Evolutionary conservation across 2,797 vertebrate genomes (phyloP).

Genomic region (Manis crassicaudata): DNA sequence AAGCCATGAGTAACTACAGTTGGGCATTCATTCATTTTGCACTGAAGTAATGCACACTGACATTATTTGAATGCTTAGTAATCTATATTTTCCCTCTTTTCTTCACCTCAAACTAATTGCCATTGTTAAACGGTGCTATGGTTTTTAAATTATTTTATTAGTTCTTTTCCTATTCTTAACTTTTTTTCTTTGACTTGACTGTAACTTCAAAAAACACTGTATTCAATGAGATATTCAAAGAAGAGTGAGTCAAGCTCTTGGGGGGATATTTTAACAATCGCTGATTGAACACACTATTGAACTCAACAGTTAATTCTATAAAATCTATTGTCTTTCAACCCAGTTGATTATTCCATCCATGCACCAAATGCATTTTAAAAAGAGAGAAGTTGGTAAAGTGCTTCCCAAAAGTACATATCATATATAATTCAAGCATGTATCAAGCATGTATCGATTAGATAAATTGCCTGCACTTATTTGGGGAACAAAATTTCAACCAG

Average conservation of each 20-base stretch:
- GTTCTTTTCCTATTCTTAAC: slow-evolving; percentile 10
- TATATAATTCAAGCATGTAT: background rate
- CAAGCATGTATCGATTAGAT: background rate
- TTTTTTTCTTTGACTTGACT: slow-evolving; percentile 21
- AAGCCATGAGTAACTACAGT: background rate
- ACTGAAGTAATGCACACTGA: background rate
- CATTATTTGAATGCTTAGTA: background rate
- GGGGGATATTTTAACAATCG: slow-evolving; percentile 2
- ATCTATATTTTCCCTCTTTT: background rate
- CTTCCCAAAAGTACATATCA: background rate
- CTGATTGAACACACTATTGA: slow-evolving; percentile 34
- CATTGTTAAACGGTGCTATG: background rate
- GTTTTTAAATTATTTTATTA: slow-evolving; percentile 43
- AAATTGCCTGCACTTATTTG: background rate
- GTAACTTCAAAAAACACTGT: slow-evolving; percentile 44
- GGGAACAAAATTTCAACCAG: background rate
- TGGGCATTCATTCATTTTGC: background rate
- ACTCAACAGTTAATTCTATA: slow-evolving; percentile 12
- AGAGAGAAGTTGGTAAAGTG: background rate
- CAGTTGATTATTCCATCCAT: background rate
- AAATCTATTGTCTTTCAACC: slow-evolving; percentile 29
- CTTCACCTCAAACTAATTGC: background rate
- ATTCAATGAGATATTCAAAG: slow-evolving; percentile 35
- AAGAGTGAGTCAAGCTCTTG: slow-evolving; percentile 15
- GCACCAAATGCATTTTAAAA: background rate